Evolutionary conservation across 2,113 vertebrate genomes (phyloP).

Genomic region (Eulemur rufifrons): DNA sequence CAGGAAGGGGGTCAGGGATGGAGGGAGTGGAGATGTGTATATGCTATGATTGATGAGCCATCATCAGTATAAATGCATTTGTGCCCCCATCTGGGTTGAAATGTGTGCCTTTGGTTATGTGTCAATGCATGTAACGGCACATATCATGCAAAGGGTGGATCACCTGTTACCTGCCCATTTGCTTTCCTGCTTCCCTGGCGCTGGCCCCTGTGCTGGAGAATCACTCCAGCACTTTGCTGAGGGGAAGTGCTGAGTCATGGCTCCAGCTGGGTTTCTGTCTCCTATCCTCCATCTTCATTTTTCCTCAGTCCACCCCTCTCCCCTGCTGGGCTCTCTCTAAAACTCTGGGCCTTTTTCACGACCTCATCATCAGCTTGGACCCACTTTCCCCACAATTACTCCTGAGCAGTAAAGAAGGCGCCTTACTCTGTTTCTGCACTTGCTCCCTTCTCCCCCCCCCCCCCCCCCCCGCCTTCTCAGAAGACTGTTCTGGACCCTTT

Average conservation of each 20-base stretch:
- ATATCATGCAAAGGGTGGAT: neutral
- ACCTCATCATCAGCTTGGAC: neutral
- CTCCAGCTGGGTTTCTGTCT: conserved; percentile 13
- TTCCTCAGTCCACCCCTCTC: neutral
- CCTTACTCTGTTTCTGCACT: neutral
- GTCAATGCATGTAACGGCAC: neutral
- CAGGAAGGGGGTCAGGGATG: neutral
- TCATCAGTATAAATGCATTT: neutral
- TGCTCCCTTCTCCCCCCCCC: neutral
- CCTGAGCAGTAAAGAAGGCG: neutral
- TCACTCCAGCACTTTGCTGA: neutral
- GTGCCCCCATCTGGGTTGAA: neutral
- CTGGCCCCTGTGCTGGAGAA: neutral
- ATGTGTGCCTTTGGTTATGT: neutral
- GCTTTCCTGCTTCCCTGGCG: neutral
- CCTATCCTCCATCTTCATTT: neutral
- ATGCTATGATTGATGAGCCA: neutral
- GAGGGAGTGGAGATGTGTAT: neutral
- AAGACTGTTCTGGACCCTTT: neutral
- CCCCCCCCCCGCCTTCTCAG: neutral
- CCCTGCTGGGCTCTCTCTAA: neutral
- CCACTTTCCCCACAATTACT: neutral
- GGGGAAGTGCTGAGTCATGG: conserved; percentile 73
- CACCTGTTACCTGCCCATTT: neutral
- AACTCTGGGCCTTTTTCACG: neutral